Evolutionary conservation across 2,888 invertebrate species (phyloP).

Genomic region (Piscicola geometra): DNA sequence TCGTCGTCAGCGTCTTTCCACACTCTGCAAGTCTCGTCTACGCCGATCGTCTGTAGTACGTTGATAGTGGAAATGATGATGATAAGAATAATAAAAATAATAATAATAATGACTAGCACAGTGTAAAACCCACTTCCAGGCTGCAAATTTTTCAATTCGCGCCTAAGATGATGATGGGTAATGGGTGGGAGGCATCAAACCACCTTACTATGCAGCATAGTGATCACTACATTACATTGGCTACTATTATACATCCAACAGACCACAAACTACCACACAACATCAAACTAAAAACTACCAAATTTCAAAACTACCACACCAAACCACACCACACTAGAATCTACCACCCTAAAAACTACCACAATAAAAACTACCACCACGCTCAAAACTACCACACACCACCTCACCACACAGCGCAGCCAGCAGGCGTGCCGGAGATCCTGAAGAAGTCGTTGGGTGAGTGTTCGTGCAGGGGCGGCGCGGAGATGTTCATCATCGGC

Average conservation of each 20-base stretch:
- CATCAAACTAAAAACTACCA: too few species aligned
- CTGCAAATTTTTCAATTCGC: too few species aligned
- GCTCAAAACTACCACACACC: background rate
- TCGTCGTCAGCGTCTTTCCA: conserved; percentile 64
- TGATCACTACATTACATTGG: too few species aligned
- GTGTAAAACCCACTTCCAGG: too few species aligned
- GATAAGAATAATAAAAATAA: too few species aligned
- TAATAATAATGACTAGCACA: too few species aligned
- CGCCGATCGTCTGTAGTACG: conserved; percentile 57
- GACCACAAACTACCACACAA: too few species aligned
- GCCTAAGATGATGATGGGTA: too few species aligned
- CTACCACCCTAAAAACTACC: background rate
- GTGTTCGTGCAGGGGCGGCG: conserved; percentile 50
- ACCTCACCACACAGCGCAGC: conserved; percentile 53
- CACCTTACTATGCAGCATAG: too few species aligned
- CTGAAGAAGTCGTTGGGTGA: conserved; percentile 53
- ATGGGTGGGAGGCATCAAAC: too few species aligned
- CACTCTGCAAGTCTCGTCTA: conserved; percentile 60
- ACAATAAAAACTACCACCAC: background rate
- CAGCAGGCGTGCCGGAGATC: conserved; percentile 57
- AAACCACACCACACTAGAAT: background rate
- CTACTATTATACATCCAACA: too few species aligned
- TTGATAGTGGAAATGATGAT: too few species aligned
- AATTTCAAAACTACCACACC: background rate
- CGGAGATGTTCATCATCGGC: conserved; percentile 57